A percentile compares a stretch with the other conserved stretches of the same genome.
phyloP scores from a whole-genome alignment of 2,888 invertebrate species.

The Drosophila hamatofila region DNA sequence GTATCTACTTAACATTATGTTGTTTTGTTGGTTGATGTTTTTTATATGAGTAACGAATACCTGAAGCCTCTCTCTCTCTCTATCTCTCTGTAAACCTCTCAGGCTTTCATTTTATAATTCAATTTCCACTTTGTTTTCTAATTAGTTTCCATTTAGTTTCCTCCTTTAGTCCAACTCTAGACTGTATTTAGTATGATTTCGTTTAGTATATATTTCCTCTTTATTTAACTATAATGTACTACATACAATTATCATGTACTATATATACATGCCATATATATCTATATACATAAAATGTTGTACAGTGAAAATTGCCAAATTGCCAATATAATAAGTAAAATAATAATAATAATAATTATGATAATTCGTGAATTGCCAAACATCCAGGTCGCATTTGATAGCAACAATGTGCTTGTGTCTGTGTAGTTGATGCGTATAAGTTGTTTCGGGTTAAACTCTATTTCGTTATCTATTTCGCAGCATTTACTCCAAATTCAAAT shows the following conservation, averaged over 20 bases:
- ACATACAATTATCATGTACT: conserved; percentile 62
- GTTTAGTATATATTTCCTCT: conserved; percentile 30
- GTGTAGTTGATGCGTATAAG: conserved; percentile 69
- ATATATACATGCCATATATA: conserved; percentile 73
- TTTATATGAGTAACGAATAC: conserved; percentile 67
- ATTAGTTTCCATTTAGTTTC: conserved; percentile 49
- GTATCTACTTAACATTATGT: conserved; percentile 68
- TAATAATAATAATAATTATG: conserved; percentile 19
- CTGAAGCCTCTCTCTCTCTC: conserved; percentile 47
- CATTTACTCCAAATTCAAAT: conserved; percentile 38
- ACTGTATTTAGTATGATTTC: conserved; percentile 40
- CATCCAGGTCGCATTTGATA: conserved; percentile 56
- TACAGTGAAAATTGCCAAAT: conserved; percentile 64
- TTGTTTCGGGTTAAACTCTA: conserved; percentile 46
- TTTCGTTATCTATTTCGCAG: conserved; percentile 36
- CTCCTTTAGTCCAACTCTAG: conserved; percentile 31
- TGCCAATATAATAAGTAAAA: conserved; percentile 18
- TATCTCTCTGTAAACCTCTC: conserved; percentile 35
- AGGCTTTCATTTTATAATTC: conserved; percentile 71
- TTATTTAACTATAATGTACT: conserved; percentile 51
- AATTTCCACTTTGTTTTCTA: conserved; percentile 56
- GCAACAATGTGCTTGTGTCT: conserved; percentile 74
- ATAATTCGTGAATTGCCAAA: conserved; percentile 22
- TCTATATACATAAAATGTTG: conserved; percentile 63
- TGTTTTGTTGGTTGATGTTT: conserved; percentile 74